Conservation (phyloP, 1,140 invertebrate genomes). For the Rhopalosiphum maidis region DNA sequence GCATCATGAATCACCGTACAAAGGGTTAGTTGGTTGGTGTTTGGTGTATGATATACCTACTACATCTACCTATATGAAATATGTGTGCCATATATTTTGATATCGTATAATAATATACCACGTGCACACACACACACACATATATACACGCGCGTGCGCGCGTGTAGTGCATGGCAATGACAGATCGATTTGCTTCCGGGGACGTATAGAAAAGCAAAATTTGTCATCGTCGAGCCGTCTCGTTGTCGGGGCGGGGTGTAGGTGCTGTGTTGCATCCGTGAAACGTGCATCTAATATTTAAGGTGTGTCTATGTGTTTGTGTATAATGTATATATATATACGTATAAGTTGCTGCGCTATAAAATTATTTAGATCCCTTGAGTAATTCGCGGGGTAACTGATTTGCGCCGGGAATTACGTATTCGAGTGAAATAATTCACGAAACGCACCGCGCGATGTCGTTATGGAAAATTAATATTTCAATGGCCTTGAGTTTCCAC, state of each 20-base stretch:
- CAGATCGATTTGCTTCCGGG: not conserved
- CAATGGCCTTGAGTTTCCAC: not conserved
- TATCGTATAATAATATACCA: not conserved
- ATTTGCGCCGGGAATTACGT: not conserved
- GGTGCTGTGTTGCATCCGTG: not conserved
- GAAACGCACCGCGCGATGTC: not conserved
- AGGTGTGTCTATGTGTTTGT: not conserved
- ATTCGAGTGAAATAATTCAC: not conserved
- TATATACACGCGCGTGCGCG: not conserved
- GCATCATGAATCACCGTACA: not conserved
- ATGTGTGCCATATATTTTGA: not conserved
- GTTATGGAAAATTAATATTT: constrained; percentile 18
- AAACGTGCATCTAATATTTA: not conserved
- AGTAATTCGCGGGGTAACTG: not conserved
- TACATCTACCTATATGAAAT: not conserved
- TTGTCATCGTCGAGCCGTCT: not conserved
- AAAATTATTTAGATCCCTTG: not conserved
- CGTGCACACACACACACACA: too few species aligned
- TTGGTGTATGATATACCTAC: not conserved
- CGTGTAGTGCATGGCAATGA: not conserved
- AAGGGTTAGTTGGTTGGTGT: not conserved
- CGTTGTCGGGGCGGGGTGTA: not conserved
- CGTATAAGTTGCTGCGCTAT: not conserved
- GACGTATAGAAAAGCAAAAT: not conserved
- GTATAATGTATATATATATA: not conserved